Base-by-base conservation (phyloP, 30 jellyfish, hydroid and myxozoan genomes). In the Phacellophora camtschatica region DNA sequence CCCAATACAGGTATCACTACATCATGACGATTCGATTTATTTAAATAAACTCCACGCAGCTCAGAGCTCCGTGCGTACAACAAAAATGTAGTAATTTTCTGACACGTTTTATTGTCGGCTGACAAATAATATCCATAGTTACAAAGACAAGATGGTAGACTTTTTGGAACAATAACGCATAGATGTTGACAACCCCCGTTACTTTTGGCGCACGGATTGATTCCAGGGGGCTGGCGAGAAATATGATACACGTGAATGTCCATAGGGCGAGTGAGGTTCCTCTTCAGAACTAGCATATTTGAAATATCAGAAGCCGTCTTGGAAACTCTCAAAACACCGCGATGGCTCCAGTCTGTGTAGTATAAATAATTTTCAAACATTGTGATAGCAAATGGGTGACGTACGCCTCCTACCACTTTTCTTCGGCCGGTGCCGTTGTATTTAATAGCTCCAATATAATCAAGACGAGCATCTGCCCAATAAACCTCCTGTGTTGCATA, bases 401-500 rank as follows among this genome's bases (percentile, higher is more conserved):
- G 86, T 1, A 93, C 97, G 20, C 96, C 95, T 13, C 33, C 48
- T 25, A 85, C 88, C 19, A 93, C 84, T 18, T 61, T 81, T 29
- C 94, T 62, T 19, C 99, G 68, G 1, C 75, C 80, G 5, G 39
- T 27, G 0, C 99, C 99, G 58, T 66, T 33, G 63, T 93, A 93
- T 73, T 74, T 70, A 18, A 82, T 46, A 3, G 96, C 92, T 4
- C 93, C 99, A 18, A 93, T 93, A 58, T 93, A 93, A 69, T 93
- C 99, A 16, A 77, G 83, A 48, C 99, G 97, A 0, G 99, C 99
- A 77, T 93, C 99, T 13, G 92, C 95, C 99, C 99, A 93, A 43
- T 86, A 93, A 15, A 93, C 90, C 0, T 35, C 41, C 19, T 72
- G 54, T 42, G 73, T 72, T 8, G 77, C 76, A 65, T 93, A 93